Evolutionary conservation across 2,797 vertebrate species (phyloP).

Genomic region (Cephalopachus bancanus): DNA sequence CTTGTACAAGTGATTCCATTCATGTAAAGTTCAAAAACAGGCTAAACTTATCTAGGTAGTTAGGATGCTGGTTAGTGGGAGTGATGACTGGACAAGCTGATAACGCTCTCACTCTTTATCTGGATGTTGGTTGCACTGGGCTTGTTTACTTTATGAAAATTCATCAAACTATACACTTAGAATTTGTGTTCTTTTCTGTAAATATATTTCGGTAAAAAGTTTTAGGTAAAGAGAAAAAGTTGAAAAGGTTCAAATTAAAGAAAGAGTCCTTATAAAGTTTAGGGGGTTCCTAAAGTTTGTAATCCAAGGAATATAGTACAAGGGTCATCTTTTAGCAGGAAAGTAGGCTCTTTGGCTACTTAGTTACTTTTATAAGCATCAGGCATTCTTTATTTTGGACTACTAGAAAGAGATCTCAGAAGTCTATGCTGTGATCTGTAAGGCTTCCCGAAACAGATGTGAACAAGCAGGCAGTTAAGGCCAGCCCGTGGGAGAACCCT

Average conservation of each 20-base stretch:
- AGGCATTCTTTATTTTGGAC: not conserved
- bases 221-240: not conserved
- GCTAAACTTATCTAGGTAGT: not conserved
- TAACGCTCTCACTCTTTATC: constrained; percentile 29
- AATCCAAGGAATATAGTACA: not conserved
- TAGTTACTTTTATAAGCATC: not conserved
- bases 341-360: not conserved
- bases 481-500: not conserved
- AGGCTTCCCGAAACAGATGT: not conserved
- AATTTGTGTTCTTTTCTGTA: not conserved
- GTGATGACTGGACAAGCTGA: not conserved
- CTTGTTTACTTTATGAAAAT: constrained; percentile 46
- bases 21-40: not conserved
- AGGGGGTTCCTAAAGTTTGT: not conserved
- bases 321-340: not conserved
- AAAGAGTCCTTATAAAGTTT: not conserved
- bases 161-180: not conserved
- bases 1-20: not conserved
- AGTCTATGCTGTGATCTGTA: not conserved
- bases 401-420: not conserved
- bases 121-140: not conserved
- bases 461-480: not conserved
- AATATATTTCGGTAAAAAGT: not conserved
- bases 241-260: not conserved
- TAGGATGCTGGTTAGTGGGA: not conserved